Evolutionary conservation across 2,113 vertebrate species (phyloP).

Genomic region (Hystrix brachyura): DNA sequence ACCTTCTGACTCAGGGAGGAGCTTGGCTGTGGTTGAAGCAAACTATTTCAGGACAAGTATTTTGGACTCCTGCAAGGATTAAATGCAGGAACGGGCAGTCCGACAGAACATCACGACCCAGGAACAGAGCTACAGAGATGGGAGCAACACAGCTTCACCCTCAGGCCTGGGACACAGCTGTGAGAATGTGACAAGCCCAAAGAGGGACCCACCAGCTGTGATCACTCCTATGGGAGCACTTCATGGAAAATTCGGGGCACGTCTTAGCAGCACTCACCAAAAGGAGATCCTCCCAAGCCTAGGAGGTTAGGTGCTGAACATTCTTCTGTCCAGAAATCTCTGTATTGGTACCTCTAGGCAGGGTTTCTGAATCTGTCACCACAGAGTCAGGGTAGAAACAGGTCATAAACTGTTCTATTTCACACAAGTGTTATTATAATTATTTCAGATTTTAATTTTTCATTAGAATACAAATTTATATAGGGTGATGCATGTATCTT

Average conservation of each 20-base stretch:
- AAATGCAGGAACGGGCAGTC: background rate
- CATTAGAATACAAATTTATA: background rate
- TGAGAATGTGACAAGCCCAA: background rate
- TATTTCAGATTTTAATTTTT: conserved; percentile 10
- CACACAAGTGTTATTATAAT: background rate
- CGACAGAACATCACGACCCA: background rate
- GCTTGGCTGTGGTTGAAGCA: background rate
- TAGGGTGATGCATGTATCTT: background rate
- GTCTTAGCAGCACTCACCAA: background rate
- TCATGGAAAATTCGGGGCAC: background rate
- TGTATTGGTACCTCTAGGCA: background rate
- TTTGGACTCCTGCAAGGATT: background rate
- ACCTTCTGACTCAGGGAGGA: background rate
- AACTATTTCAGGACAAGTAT: background rate
- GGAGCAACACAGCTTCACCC: background rate
- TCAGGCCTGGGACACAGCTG: background rate
- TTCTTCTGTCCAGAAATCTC: background rate
- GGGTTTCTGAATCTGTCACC: background rate
- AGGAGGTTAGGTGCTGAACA: background rate
- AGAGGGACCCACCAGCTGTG: background rate
- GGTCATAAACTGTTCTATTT: background rate
- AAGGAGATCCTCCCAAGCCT: background rate
- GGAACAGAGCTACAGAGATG: background rate
- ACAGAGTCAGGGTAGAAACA: background rate
- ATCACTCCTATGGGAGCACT: background rate